These are phyloP conservation scores for Morinoia aosen DNA, from an alignment of 2,888 invertebrate genomes.

Conservation along the genomic window DNA sequence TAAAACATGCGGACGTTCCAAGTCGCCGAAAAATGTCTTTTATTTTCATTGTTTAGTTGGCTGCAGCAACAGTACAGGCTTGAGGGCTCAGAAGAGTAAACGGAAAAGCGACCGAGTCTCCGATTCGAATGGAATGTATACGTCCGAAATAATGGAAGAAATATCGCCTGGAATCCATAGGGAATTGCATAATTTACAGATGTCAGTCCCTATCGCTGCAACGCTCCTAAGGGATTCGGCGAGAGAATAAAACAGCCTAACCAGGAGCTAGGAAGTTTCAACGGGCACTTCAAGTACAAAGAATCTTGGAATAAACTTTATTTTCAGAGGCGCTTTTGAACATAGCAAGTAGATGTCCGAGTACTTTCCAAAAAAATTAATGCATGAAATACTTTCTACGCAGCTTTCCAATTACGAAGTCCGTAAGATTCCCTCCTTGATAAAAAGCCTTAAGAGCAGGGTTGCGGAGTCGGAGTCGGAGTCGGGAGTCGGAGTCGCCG, in stretches of 20 bases:
- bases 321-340: neutral
- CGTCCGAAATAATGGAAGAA: conserved; percentile 41
- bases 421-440: no score
- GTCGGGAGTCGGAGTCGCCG: no score
- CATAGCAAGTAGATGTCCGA: neutral
- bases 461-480: no score
- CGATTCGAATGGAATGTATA: conserved; percentile 22
- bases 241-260: conserved; percentile 19
- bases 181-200: conserved; percentile 31
- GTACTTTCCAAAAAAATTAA: no score
- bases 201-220: conserved; percentile 35
- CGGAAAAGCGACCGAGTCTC: neutral
- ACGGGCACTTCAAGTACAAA: neutral
- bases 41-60: neutral
- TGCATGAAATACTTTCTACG: no score
- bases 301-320: neutral
- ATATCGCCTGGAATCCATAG: conserved; percentile 27
- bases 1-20: neutral
- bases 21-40: neutral
- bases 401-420: no score
- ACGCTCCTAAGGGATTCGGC: conserved; percentile 1
- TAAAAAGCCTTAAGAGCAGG: no score
- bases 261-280: neutral
- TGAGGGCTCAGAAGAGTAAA: neutral
- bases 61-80: neutral